These are phyloP conservation scores for Notodonta dromedarius DNA, from an alignment of 2,888 invertebrate species.

Conservation along the genomic window DNA sequence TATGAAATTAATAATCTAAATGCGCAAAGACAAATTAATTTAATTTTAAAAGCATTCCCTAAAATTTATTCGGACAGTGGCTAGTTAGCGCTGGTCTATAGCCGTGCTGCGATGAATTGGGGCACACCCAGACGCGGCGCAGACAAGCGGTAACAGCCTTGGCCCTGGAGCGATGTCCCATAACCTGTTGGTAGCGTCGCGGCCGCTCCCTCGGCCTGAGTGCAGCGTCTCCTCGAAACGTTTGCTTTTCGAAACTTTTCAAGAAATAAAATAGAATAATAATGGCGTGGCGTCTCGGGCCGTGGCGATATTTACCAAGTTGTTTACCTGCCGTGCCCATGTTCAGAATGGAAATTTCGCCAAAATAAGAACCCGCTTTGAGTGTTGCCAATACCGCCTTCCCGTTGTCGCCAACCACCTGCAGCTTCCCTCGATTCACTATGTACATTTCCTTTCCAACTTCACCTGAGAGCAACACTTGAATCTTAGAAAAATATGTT, in stretches of 20 bases:
- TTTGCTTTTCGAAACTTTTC: constrained; percentile 79
- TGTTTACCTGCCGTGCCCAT: constrained; percentile 99
- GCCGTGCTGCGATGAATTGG: constrained; percentile 24
- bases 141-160: constrained; percentile 54
- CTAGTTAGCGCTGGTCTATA: constrained; percentile 59
- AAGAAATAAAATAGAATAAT: constrained; percentile 72
- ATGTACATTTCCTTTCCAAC: constrained; percentile 99
- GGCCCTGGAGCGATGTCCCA: constrained; percentile 71
- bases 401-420: constrained; percentile 97
- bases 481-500: constrained; percentile 6
- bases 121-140: constrained; percentile 12
- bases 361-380: constrained; percentile 99
- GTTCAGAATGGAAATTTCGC: constrained; percentile 99
- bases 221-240: constrained; percentile 83
- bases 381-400: constrained; percentile 98
- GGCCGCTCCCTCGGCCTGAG: constrained; percentile 83
- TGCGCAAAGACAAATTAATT: constrained; percentile 57
- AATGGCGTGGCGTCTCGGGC: constrained; percentile 85
- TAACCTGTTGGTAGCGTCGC: constrained; percentile 76
- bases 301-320: constrained; percentile 94
- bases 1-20: constrained; percentile 43
- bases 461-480: constrained; percentile 89
- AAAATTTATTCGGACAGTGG: constrained; percentile 47
- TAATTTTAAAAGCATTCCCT: constrained; percentile 65
- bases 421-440: constrained; percentile 97